Conservation (phyloP, 2,113 vertebrate species). For the Chionomys nivalis region DNA sequence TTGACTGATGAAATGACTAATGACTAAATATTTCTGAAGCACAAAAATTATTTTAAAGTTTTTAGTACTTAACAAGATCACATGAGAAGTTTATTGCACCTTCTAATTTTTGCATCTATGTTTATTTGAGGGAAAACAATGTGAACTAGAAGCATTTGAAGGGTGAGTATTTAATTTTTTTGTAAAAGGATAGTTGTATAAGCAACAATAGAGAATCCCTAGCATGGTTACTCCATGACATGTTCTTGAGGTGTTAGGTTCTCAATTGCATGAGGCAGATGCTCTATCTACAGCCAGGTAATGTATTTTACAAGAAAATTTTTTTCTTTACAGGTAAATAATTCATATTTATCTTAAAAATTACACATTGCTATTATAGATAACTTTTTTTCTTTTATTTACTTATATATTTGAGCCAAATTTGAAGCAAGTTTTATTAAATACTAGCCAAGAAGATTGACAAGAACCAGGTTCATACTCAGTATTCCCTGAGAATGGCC, state of each 20-base stretch:
- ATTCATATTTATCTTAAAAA: conserved; percentile 22
- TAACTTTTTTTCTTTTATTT: neutral
- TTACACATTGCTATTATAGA: neutral
- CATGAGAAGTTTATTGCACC: neutral
- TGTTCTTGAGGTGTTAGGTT: neutral
- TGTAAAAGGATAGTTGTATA: neutral
- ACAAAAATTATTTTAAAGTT: neutral
- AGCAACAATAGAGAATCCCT: neutral
- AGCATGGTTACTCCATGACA: neutral
- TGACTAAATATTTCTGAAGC: neutral
- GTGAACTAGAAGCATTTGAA: neutral
- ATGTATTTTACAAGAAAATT: conserved; percentile 27
- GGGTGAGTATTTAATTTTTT: neutral
- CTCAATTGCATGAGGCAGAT: neutral
- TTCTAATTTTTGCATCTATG: neutral
- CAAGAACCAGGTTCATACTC: neutral
- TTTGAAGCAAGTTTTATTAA: neutral
- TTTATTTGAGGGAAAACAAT: conserved; percentile 14
- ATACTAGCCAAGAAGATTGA: neutral
- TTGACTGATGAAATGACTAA: neutral
- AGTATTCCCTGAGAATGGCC: neutral
- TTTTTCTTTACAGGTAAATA: neutral
- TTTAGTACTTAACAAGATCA: neutral
- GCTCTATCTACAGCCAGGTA: neutral
- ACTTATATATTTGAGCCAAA: neutral